Conservation (phyloP, 2,888 invertebrate genomes). For the Dinocampus coccinellae region DNA sequence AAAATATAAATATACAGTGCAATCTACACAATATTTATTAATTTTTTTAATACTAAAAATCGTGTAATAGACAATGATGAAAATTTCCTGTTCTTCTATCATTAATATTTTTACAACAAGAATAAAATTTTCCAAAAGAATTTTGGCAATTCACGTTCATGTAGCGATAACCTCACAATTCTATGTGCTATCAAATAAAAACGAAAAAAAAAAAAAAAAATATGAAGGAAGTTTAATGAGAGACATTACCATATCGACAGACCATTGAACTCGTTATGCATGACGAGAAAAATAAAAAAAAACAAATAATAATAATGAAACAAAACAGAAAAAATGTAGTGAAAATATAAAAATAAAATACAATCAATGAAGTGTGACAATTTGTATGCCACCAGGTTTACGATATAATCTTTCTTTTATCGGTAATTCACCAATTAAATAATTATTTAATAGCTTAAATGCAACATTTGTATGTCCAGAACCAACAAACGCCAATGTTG, state of each 20-base stretch:
- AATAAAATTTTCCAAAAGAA: background rate
- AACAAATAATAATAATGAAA: background rate
- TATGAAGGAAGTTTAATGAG: background rate
- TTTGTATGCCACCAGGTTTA: conserved; percentile 73
- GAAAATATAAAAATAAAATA: background rate
- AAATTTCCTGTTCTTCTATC: too few relatives aligned
- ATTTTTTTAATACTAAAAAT: too few relatives aligned
- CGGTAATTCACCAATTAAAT: conserved; percentile 83
- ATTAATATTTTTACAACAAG: background rate
- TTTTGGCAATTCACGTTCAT: background rate
- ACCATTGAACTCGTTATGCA: background rate
- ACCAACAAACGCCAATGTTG: conserved; percentile 84
- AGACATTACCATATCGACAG: background rate
- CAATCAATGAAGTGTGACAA: conserved; percentile 31
- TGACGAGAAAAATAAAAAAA: background rate
- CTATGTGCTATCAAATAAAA: background rate
- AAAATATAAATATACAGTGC: too few relatives aligned
- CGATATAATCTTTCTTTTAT: conserved; percentile 81
- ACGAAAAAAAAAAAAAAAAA: background rate
- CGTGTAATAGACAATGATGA: too few relatives aligned
- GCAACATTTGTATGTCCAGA: conserved; percentile 82
- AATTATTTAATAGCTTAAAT: conserved; percentile 76
- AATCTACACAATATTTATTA: too few relatives aligned
- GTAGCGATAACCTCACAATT: background rate
- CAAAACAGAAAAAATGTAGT: background rate